phyloP scores from a whole-genome alignment of 2,888 invertebrate genomes.

The Andrena camellia region DNA sequence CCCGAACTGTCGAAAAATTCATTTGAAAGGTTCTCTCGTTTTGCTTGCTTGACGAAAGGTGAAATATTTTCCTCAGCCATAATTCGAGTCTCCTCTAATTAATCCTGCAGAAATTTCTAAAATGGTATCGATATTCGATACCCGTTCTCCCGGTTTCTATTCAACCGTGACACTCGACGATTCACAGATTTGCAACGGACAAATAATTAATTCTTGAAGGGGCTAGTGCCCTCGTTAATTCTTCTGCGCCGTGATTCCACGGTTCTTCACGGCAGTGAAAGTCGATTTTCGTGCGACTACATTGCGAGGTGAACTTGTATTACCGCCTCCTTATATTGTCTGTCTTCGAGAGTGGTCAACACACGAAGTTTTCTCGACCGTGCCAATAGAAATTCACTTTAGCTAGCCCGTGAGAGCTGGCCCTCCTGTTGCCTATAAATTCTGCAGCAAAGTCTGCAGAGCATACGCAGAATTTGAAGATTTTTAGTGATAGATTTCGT shows the following conservation, averaged over 20 bases:
- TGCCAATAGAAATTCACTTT: not conserved
- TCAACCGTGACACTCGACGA: constrained; percentile 34
- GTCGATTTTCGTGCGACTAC: constrained; percentile 14
- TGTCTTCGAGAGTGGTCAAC: not conserved
- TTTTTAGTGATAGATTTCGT: too few species aligned
- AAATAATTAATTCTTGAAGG: constrained; percentile 55
- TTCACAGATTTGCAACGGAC: constrained; percentile 11
- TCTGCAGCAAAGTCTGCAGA: too few species aligned
- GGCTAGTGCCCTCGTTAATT: constrained; percentile 50
- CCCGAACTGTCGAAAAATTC: not conserved
- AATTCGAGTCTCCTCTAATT: constrained; percentile 42
- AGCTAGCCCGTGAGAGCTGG: not conserved
- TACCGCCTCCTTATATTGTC: not conserved
- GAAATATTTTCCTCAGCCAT: constrained; percentile 18
- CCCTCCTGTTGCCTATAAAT: too few species aligned
- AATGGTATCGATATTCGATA: constrained; percentile 56
- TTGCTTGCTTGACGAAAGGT: not conserved
- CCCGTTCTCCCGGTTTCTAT: constrained; percentile 23
- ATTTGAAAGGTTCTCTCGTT: not conserved
- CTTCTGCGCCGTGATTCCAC: constrained; percentile 25
- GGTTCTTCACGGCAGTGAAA: constrained; percentile 7
- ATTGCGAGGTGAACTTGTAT: not conserved
- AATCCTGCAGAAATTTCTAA: constrained; percentile 32
- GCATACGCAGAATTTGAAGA: too few species aligned
- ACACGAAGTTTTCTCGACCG: constrained; percentile 14